These are phyloP conservation scores for Poeciliopsis gracilis DNA, from an alignment of 2,797 vertebrate genomes.

Conservation along the genomic window DNA sequence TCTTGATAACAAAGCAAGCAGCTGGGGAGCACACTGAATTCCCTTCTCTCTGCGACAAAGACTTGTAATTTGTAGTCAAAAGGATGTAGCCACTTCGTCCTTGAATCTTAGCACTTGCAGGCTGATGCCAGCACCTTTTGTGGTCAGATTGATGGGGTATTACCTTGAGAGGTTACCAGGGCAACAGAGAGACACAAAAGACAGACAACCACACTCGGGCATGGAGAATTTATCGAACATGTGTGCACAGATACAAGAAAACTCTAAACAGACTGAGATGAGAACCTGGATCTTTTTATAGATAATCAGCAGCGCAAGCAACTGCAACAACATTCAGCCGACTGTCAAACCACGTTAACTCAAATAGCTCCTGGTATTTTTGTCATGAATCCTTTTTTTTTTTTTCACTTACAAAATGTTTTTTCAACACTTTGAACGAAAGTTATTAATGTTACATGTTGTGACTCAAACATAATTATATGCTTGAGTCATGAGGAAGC, in stretches of 20 bases:
- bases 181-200: neutral
- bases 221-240: neutral
- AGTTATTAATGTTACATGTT: too few species aligned
- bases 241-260: neutral
- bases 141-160: neutral
- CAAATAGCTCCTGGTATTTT: neutral
- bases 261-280: neutral
- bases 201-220: neutral
- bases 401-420: too few species aligned
- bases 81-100: neutral
- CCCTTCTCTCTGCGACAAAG: neutral
- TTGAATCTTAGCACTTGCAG: neutral
- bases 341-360: neutral
- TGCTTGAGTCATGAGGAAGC: neutral
- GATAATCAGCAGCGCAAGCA: neutral
- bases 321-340: neutral
- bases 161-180: neutral
- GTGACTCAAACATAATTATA: neutral
- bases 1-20: neutral
- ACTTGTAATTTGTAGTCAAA: neutral
- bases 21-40: neutral
- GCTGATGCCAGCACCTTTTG: neutral
- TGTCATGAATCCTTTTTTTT: neutral
- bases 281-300: neutral
- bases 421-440: too few species aligned